Evolutionary conservation across 2,113 vertebrate genomes (phyloP), one percentile per base, ranked within the genome.

Genomic region (Protobothrops mucrosquamatus): DNA sequence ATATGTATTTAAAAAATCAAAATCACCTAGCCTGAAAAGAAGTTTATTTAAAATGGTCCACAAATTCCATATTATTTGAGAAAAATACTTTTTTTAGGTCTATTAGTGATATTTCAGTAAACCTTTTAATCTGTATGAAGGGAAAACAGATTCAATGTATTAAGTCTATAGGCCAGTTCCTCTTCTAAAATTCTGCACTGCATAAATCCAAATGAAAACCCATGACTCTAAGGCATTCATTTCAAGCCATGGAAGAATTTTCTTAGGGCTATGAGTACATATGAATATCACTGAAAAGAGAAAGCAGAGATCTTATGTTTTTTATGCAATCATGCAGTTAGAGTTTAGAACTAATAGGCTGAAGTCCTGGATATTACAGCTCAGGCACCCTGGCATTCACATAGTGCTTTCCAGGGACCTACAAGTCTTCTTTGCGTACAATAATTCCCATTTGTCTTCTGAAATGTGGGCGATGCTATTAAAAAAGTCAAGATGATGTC

Each of bases 81-180:
- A 88, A 95, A 96, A 96, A 93, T 88, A 64, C 88, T 93, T 96
- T 96, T 90, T 96, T 90, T 92, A 95, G 81, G 94, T 91, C 55
- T 95, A 94, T 95, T 91, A 91, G 9, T 94, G 94, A 85, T 88
- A 95, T 87, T 34, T 96, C 94, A 93, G 85, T 48, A 94, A 59
- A 55, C 24, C 48, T 88, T 96, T 96, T 96, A 81, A 92, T 93
- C 91, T 94, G 85, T 39, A 0, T 6, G 89, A 94, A 85, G 23
- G 57, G 85, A 85, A 94, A 94, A n/a, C 81, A 87, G 93, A 0
- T 94, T 93, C 69, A 91, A 92, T 95, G 93, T 94, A 95, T 88
- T 94, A 87, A 96, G 91, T 92, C 94, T 95, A 92, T 94, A 87
- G 91, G 92, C 93, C 91, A 91, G 8, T 93, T 93, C 93, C 89